These are phyloP conservation scores for Plagodis dolabraria DNA, from an alignment of 2,888 invertebrate species.

Conservation along the genomic window DNA sequence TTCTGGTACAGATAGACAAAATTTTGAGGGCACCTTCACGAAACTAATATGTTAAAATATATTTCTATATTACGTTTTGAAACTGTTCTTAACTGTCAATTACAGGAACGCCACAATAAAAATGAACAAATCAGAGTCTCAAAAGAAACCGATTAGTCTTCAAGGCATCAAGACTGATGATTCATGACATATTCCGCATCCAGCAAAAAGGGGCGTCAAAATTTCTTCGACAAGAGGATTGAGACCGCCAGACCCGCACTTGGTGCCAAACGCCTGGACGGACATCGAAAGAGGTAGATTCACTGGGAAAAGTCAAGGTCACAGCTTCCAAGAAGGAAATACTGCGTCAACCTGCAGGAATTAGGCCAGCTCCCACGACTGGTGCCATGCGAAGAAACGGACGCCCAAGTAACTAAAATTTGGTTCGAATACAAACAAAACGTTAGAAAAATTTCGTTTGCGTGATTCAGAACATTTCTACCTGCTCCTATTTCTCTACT, in stretches of 20 bases:
- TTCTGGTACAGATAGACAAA: too few relatives aligned
- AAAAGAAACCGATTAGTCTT: too few relatives aligned
- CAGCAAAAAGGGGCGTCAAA: constrained; percentile 68
- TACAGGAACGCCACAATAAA: too few relatives aligned
- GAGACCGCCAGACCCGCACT: constrained; percentile 65
- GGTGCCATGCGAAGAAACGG: constrained; percentile 77
- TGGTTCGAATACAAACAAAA: constrained; percentile 42
- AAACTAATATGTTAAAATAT: too few relatives aligned
- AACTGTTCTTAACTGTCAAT: too few relatives aligned
- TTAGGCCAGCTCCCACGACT: constrained; percentile 68
- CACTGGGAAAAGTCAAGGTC: constrained; percentile 51
- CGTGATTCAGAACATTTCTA: constrained; percentile 64
- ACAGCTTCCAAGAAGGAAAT: constrained; percentile 33
- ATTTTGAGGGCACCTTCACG: too few relatives aligned
- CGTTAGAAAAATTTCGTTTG: constrained; percentile 54
- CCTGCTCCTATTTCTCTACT: constrained; percentile 63
- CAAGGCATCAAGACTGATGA: too few relatives aligned
- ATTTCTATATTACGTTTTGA: too few relatives aligned
- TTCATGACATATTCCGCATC: background rate
- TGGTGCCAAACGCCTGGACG: constrained; percentile 63
- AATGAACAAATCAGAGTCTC: too few relatives aligned
- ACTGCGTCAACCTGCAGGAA: constrained; percentile 40
- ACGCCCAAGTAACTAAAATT: constrained; percentile 50
- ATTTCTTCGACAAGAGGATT: constrained; percentile 66
- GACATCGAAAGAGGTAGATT: constrained; percentile 67